Evolutionary conservation across 2,113 vertebrate species (phyloP), one percentile per base, ranked within the genome.

Genomic region (Eulemur rufifrons): DNA sequence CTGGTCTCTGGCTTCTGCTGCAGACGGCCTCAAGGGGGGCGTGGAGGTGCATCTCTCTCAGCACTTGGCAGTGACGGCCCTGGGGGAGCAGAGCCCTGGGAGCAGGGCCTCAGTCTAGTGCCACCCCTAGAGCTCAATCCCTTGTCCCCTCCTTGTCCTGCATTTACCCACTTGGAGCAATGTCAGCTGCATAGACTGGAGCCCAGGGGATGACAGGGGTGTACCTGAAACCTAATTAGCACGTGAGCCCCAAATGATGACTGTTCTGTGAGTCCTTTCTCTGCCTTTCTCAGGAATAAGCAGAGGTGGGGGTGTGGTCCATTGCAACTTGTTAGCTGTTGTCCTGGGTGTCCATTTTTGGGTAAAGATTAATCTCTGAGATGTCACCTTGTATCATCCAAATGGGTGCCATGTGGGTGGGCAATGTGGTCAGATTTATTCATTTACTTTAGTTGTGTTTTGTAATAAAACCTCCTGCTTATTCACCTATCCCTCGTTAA

Each of bases 381-480:
- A 13, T 47, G n/a, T 37, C 61, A 29, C 27, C 61, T 63, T 42
- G 42, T 45, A 11, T 47, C 88, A 54, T 88, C 83, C 85, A 54
- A 59, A 23, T 61, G 63, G 61, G 61, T 54, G 6, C 88, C 92
- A 32, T 0, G 11, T 63, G 76, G 85, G 66, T 89, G 86, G 94
- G 77, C 97, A 89, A 63, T 32, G 56, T 95, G 94, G 39, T 90
- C 81, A 77, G 11, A 61, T 0, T 0, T 63, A 17, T 97, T 95
- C 95, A 83, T 97, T 95, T 45, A 66, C 34, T 73, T 89, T 25
- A 18, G 1, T 5, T 78, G 73, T 63, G 63, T 59, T 13, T 91
- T 82, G 52, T 66, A 56, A 69, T 81, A 95, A 87, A 93, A 89
- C 84, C 95, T 93, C 84, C 95, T 93, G 92, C 91, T 97, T 86